Evolutionary conservation across 2,888 invertebrate species (phyloP).

Genomic region (Euzetes globulus): DNA sequence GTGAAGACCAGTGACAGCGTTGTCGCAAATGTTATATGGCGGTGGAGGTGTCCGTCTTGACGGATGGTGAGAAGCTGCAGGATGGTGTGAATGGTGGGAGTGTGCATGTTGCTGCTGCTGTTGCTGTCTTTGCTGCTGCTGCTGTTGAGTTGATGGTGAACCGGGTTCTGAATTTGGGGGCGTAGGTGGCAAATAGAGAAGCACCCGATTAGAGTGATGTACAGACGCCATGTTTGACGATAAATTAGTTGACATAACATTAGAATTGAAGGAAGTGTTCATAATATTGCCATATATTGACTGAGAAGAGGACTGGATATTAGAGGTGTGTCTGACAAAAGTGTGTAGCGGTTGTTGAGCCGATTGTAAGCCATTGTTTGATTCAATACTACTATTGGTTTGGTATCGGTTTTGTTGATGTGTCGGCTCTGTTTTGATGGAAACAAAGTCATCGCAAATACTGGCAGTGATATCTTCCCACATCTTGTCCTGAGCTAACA

Average conservation of each 20-base stretch:
- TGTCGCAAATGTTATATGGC: background rate
- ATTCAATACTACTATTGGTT: background rate
- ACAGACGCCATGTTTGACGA: constrained; percentile 1
- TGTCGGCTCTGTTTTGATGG: constrained; percentile 23
- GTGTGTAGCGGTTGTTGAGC: constrained; percentile 21
- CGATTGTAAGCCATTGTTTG: background rate
- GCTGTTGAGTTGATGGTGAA: constrained; percentile 52
- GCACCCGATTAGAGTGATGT: constrained; percentile 22
- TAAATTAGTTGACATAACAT: background rate
- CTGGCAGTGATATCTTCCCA: constrained; percentile 34
- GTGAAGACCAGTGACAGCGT: background rate
- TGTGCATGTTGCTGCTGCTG: constrained; percentile 9
- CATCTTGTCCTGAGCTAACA: constrained; percentile 30
- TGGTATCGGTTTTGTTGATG: constrained; percentile 17
- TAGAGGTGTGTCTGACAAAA: constrained; percentile 5
- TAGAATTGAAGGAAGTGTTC: background rate
- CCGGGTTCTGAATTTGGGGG: constrained; percentile 83
- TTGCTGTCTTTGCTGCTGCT: background rate
- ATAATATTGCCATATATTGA: constrained; percentile 26
- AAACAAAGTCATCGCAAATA: constrained; percentile 30
- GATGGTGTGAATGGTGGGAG: constrained; percentile 3
- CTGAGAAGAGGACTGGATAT: background rate
- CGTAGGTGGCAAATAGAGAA: constrained; percentile 71
- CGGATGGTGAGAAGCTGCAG: background rate
- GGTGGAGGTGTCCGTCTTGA: constrained; percentile 27